phyloP scores from a whole-genome alignment of 2,888 invertebrate species.

The Helicoverpa assulta region DNA sequence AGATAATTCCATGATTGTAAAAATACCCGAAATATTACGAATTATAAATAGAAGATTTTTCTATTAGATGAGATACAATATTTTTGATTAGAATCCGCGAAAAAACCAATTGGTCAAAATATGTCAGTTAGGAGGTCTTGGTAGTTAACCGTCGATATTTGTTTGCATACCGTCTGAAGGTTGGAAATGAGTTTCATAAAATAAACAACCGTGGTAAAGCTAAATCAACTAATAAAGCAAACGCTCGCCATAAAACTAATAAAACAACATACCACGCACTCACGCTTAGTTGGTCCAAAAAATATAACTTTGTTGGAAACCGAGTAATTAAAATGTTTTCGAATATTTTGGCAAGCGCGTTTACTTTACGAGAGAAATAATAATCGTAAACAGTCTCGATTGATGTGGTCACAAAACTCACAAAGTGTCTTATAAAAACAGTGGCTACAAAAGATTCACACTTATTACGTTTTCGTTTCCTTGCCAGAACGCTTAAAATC shows the following conservation, averaged over 20 bases:
- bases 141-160: no score
- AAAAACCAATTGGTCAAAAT: no score
- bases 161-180: slow-evolving; percentile 1
- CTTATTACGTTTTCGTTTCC: slow-evolving; percentile 32
- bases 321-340: slow-evolving; percentile 30
- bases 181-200: not conserved
- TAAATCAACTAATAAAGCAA: slow-evolving; percentile 16
- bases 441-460: slow-evolving; percentile 44
- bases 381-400: slow-evolving; percentile 48
- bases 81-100: no score
- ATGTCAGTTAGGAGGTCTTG: no score
- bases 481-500: slow-evolving; percentile 51
- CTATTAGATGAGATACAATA: no score
- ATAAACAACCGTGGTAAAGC: not conserved
- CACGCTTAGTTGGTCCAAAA: slow-evolving; percentile 1
- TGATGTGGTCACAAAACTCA: slow-evolving; percentile 27
- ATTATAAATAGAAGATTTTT: no score
- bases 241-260: slow-evolving; percentile 13
- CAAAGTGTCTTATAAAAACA: slow-evolving; percentile 29
- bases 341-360: slow-evolving; percentile 44
- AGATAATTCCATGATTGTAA: no score
- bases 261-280: slow-evolving; percentile 1
- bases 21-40: no score
- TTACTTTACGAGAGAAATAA: slow-evolving; percentile 39
- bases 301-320: slow-evolving; percentile 23